These are phyloP conservation scores for Dreissena polymorpha DNA, from an alignment of 1,140 invertebrate species.

Conservation along the genomic window DNA sequence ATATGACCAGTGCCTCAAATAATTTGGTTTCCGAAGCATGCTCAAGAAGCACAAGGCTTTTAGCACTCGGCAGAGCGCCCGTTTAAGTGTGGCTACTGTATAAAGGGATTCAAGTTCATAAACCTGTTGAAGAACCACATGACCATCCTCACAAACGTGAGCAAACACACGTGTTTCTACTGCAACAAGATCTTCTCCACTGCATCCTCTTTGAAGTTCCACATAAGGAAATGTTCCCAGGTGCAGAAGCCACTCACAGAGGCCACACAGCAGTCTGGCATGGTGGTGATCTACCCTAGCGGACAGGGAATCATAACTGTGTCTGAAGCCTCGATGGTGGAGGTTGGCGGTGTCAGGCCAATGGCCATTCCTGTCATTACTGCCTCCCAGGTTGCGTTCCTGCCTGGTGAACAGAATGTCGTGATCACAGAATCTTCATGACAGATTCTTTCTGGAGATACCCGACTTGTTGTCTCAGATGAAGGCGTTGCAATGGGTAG, in stretches of 20 bases:
- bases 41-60: conserved; percentile 61
- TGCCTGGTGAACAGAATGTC: neutral
- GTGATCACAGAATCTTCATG: neutral
- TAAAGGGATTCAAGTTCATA: conserved; percentile 85
- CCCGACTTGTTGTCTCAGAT: neutral
- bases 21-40: conserved; percentile 64
- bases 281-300: neutral
- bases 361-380: neutral
- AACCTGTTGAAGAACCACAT: conserved; percentile 71
- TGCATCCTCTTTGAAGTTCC: conserved; percentile 50
- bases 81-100: conserved; percentile 84
- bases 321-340: neutral
- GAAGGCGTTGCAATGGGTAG: neutral
- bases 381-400: neutral
- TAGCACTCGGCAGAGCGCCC: conserved; percentile 76
- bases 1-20: conserved; percentile 58
- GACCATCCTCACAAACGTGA: conserved; percentile 60
- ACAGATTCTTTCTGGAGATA: neutral
- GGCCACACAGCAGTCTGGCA: neutral
- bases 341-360: neutral
- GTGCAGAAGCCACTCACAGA: neutral
- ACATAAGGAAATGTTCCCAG: conserved; percentile 47
- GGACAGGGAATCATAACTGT: neutral
- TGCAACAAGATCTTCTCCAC: conserved; percentile 56
- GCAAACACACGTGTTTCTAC: conserved; percentile 56